A percentile compares a stretch with the other conserved stretches of the same genome.
Conservation (phyloP, 2,888 invertebrate genomes). For the Conistra vaccinii region DNA sequence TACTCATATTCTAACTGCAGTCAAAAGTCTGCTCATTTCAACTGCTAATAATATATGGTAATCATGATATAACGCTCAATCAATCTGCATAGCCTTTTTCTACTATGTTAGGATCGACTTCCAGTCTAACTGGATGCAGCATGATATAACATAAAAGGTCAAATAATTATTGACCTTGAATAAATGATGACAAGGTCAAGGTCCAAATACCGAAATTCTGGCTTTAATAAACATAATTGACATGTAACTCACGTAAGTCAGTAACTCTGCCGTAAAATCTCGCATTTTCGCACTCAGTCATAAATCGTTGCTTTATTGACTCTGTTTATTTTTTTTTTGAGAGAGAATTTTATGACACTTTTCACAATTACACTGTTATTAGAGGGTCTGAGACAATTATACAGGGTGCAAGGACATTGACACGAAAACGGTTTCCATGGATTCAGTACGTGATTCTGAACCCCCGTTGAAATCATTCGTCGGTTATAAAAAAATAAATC, state of each 20-base stretch:
- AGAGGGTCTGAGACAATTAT: no score
- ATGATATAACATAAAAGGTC: not conserved
- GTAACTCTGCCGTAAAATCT: conserved; percentile 6
- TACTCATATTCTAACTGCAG: no score
- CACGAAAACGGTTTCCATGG: no score
- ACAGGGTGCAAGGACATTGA: no score
- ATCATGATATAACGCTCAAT: not conserved
- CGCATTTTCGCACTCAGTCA: not conserved
- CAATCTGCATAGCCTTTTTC: no score
- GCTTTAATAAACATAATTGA: not conserved
- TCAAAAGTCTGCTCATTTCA: no score
- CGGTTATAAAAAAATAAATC: no score
- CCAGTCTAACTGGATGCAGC: not conserved
- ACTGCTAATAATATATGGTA: no score
- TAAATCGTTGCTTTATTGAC: conserved; percentile 21
- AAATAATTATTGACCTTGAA: not conserved
- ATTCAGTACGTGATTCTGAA: no score
- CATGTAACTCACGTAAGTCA: conserved; percentile 5
- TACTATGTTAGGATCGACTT: no score
- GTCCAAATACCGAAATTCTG: not conserved
- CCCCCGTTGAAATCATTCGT: no score
- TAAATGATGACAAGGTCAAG: not conserved
- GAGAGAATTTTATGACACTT: not conserved
- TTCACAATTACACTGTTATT: not conserved
- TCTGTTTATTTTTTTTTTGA: not conserved